Base-by-base conservation (phyloP, 2,113 vertebrate species). In the Lichenostomus cassidix region DNA sequence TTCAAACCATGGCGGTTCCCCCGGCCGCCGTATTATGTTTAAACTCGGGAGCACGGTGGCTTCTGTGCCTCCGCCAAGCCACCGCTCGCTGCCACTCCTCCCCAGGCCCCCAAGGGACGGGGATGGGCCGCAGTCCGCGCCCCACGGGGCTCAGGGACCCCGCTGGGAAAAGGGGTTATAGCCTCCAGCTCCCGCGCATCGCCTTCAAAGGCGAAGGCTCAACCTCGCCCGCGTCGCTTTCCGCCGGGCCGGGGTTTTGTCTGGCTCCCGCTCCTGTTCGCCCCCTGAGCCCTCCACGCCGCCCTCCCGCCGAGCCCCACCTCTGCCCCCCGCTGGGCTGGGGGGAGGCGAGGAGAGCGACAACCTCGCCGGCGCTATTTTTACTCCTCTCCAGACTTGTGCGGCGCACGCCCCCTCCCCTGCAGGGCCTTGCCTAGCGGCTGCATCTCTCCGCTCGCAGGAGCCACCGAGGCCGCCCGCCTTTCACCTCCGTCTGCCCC, bases 1-100 rank as follows among this genome's bases (percentile, higher is more conserved):
- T 97, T 97, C 97, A 96, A 97, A 97, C 97, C 97, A 96, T 97
- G 97, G 95, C 95, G 91, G 96, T 97, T 95, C 83, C 94, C 93
- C 94, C 91, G 95, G 97, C 87, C 94, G 89, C 79, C 70, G 94
- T 95, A 92, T 96, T 96, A 47, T 84, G 95, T 96, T 96, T 93
- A 93, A 97, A 97, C 93, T 97, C 79, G 60, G 91, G 92, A 97
- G 96, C 83, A 64, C 19, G 92, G 94, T 87, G 91, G 90, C 94
- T 93, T 95, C 91, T 87, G 89, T 80, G 94, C 91, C 86, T 87
- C 94, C 52, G 44, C 60, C 91, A 79, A 91, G 92, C 96, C 90
- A 76, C 96, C 95, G 93, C 88, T 97, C 94, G 90, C 94, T 94
- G 77, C 95, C 92, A 89, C 84, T 71, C 60, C 52, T 83, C 41